Base-by-base conservation (phyloP, 2,888 invertebrate genomes). In the Chrysomela aeneicollis region DNA sequence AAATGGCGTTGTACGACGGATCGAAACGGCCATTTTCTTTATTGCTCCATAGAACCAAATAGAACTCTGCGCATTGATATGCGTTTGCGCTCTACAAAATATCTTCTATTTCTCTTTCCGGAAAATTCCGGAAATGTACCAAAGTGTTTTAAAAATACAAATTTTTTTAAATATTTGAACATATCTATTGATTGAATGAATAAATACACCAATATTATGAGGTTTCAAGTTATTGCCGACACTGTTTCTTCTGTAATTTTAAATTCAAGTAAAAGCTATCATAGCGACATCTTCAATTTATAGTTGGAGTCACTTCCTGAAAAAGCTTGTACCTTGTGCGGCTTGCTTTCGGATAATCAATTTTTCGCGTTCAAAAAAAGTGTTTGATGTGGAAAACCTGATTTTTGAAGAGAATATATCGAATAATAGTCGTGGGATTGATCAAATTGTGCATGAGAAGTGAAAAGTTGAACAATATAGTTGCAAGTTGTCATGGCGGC, bases 401-500 rank as follows among this genome's bases (percentile, higher is more conserved):
- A 59, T 32, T 51, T 58, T 53, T 67, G 55, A 61, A 46, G 35
- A 50, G 21, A 59, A 59, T 66, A 63, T 69, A 60, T 64, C 61
- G 51, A 67, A 67, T 68, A 63, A 62, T 64, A 61, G 59, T 57
- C 19, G n/a, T 49, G 17, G 63, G 64, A 67, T 65, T 67, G 55
- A 57, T 57, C 32, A 72, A 71, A 69, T 71, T 62, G 64, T 70
- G 67, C 55, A 59, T 63, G 60, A 68, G 67, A 59, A 66, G 78
- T 78, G 81, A 82, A 81, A 55, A 69, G 35, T 78, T 79, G 76
- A 81, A 72, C 76, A 75, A 71, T 77, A 74, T 78, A 77, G 75
- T 78, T 80, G 84, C 83, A 75, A 85, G 79, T 77, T 83, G 84
- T 79, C 86, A 91, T 91, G 90, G 90, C 90, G 89, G 89, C 86